Conservation (phyloP, 2,113 vertebrate species). For the Xenopus laevis region DNA sequence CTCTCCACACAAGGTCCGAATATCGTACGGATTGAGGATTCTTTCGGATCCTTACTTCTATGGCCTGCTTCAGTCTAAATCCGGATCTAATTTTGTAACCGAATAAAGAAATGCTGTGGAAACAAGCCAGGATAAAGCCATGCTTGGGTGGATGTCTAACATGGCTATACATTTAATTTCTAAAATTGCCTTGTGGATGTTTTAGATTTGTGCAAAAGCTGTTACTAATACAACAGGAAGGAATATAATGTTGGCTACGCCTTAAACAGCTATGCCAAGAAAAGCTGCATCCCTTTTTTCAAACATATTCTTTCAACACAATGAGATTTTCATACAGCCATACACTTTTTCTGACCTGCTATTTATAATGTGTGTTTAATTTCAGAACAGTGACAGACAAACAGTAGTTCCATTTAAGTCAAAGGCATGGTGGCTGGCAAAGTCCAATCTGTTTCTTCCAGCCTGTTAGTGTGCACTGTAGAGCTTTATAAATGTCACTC, state of each 20-base stretch:
- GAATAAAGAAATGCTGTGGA: neutral
- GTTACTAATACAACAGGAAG: neutral
- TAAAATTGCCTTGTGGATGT: neutral
- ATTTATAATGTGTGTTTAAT: neutral
- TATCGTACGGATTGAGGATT: too few relatives aligned
- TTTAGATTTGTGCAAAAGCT: neutral
- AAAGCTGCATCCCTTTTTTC: too few relatives aligned
- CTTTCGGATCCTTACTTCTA: too few relatives aligned
- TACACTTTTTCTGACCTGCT: too few relatives aligned
- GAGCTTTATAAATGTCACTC: constrained; percentile 61
- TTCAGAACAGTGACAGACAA: neutral
- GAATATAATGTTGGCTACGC: too few relatives aligned
- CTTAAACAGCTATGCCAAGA: too few relatives aligned
- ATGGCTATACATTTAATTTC: neutral
- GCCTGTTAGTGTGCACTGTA: constrained; percentile 57
- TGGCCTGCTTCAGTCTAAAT: too few relatives aligned
- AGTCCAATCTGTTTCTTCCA: constrained; percentile 3
- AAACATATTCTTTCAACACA: too few relatives aligned
- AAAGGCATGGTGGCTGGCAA: neutral
- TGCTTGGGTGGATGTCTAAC: neutral
- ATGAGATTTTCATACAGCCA: too few relatives aligned
- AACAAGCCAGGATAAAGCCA: neutral
- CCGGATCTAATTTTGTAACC: neutral
- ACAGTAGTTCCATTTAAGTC: neutral
- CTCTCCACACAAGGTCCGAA: too few relatives aligned